Conservation (phyloP, 2,888 invertebrate genomes). For the Drosophila incognita region DNA sequence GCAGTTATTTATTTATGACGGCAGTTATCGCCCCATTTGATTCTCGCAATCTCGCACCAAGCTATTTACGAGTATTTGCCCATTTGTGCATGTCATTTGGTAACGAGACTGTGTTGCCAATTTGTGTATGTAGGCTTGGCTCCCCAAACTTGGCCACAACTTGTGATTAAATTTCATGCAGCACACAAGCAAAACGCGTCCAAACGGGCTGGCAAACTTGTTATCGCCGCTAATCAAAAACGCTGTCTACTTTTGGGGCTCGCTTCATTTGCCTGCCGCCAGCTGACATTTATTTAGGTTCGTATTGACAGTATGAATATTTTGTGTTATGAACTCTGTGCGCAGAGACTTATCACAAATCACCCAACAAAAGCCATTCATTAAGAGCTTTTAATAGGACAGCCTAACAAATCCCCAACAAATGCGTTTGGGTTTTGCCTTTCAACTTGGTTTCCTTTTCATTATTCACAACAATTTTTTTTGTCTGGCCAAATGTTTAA, state of each 20-base stretch:
- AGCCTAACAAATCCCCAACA: slow-evolving; percentile 38
- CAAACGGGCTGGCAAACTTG: slow-evolving; percentile 44
- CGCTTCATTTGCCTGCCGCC: slow-evolving; percentile 28
- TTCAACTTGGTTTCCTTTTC: slow-evolving; percentile 10
- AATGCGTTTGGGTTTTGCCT: slow-evolving; percentile 33
- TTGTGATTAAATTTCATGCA: slow-evolving; percentile 66
- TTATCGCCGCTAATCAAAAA: slow-evolving; percentile 33
- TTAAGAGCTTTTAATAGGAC: slow-evolving; percentile 37
- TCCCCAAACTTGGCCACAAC: slow-evolving; percentile 35
- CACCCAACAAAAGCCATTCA: slow-evolving; percentile 15
- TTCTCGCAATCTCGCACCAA: slow-evolving; percentile 12
- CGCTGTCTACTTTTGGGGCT: slow-evolving; percentile 45
- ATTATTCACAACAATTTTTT: not conserved
- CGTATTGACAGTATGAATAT: not conserved
- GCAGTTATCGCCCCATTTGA: slow-evolving; percentile 11
- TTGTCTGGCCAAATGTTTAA: slow-evolving; percentile 66
- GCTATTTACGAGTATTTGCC: slow-evolving; percentile 28
- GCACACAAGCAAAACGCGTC: slow-evolving; percentile 23
- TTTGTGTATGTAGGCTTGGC: slow-evolving; percentile 38
- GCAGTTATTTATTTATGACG: not conserved
- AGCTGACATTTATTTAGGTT: not conserved
- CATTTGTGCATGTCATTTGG: slow-evolving; percentile 48
- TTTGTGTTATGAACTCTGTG: slow-evolving; percentile 9
- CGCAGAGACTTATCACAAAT: slow-evolving; percentile 32
- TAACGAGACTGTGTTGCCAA: slow-evolving; percentile 26